Conservation (phyloP, 2,113 vertebrate species). For the Benitochromis conjunctus region DNA sequence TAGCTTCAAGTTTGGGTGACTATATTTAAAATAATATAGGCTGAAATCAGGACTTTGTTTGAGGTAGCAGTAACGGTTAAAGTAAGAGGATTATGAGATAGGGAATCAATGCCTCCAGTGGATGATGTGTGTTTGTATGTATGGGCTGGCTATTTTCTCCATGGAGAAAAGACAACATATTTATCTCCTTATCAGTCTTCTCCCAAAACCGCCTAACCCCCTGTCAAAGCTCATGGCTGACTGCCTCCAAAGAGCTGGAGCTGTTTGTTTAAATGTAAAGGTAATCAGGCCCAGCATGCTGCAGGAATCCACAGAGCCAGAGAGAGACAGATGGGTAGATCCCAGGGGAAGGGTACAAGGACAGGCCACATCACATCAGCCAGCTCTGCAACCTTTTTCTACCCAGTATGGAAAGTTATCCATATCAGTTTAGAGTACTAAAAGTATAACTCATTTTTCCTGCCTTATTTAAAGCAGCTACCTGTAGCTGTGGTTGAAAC, state of each 20-base stretch:
- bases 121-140: not conserved
- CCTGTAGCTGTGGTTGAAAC: not conserved
- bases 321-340: slow-evolving; percentile 41
- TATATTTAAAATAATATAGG: not conserved
- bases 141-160: slow-evolving; percentile 22
- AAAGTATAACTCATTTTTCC: not conserved
- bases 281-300: slow-evolving; percentile 57
- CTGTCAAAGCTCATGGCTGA: slow-evolving; percentile 50
- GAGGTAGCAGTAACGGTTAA: not conserved
- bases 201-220: not conserved
- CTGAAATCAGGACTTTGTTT: not conserved
- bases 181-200: slow-evolving; percentile 50
- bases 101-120: not conserved
- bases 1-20: not conserved
- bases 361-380: slow-evolving; percentile 38
- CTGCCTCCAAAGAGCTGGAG: slow-evolving; percentile 44
- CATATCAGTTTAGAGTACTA: slow-evolving; percentile 6
- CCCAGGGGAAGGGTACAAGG: slow-evolving; percentile 57
- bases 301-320: slow-evolving; percentile 31
- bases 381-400: not conserved
- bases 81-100: not conserved
- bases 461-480: not conserved
- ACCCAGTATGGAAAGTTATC: not conserved
- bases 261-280: slow-evolving; percentile 72
- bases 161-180: slow-evolving; percentile 38